These are phyloP conservation scores for Leucopsar rothschildi DNA, from an alignment of 2,113 vertebrate genomes.

Conservation along the genomic window DNA sequence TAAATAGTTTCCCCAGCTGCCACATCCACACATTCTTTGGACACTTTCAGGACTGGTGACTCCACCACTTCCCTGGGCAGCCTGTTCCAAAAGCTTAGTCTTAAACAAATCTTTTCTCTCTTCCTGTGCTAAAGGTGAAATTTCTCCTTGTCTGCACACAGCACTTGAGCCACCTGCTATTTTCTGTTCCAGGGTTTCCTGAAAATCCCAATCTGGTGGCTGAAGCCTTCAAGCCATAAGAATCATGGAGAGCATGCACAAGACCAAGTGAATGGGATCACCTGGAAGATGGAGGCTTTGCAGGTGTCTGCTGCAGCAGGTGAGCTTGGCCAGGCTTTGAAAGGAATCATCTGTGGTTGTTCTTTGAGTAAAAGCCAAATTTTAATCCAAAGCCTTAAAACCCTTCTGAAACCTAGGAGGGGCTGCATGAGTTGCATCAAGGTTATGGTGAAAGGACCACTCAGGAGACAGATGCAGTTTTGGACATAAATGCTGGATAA, in stretches of 20 bases:
- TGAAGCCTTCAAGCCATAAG: constrained; percentile 17
- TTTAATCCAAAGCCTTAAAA: not conserved
- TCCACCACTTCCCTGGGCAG: not conserved
- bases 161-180: not conserved
- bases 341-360: not conserved
- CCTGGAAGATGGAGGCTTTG: constrained; percentile 40
- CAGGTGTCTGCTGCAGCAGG: constrained; percentile 43
- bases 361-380: not conserved
- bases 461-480: not conserved
- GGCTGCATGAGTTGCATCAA: not conserved
- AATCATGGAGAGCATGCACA: not conserved
- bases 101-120: not conserved
- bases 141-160: not conserved
- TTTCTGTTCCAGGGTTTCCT: constrained; percentile 81
- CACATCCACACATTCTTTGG: not conserved
- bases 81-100: not conserved
- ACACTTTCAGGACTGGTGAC: not conserved
- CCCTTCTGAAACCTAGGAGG: not conserved
- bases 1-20: not conserved
- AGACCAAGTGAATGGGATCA: constrained; percentile 38
- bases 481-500: not conserved
- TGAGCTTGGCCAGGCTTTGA: not conserved
- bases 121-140: not conserved
- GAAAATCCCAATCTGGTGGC: constrained; percentile 84
- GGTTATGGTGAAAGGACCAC: not conserved